Evolutionary conservation across 2,888 invertebrate genomes (phyloP).

Genomic region (Aphelenchoides bicaudatus): DNA sequence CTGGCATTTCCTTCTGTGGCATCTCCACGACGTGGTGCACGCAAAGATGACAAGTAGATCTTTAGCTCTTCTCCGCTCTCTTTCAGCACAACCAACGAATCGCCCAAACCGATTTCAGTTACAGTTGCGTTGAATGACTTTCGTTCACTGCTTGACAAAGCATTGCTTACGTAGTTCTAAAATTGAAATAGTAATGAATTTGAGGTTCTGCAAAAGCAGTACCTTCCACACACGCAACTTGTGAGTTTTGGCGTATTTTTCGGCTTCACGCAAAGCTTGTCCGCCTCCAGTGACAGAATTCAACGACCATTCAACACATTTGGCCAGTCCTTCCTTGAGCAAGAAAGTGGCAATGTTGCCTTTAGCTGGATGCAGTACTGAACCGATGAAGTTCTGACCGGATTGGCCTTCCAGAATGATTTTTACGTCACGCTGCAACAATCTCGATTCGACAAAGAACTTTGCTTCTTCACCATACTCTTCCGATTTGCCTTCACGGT

Average conservation of each 20-base stretch:
- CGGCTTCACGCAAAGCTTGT: constrained; percentile 78
- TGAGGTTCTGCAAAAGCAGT: constrained; percentile 66
- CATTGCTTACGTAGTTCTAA: constrained; percentile 77
- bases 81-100: constrained; percentile 81
- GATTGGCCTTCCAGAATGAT: constrained; percentile 81
- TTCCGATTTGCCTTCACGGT: constrained; percentile 64
- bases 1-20: constrained; percentile 33
- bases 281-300: constrained; percentile 77
- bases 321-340: constrained; percentile 83
- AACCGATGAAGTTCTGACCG: constrained; percentile 88
- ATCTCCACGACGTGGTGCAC: constrained; percentile 71
- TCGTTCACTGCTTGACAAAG: constrained; percentile 35
- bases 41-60: constrained; percentile 88
- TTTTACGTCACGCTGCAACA: constrained; percentile 85
- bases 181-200: constrained; percentile 80
- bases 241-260: constrained; percentile 66
- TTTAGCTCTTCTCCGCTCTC: constrained; percentile 77
- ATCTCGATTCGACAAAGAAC: constrained; percentile 83
- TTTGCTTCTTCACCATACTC: constrained; percentile 82
- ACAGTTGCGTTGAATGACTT: constrained; percentile 48
- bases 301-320: constrained; percentile 89
- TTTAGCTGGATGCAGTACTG: constrained; percentile 80
- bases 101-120: constrained; percentile 87
- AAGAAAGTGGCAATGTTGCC: constrained; percentile 88
- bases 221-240: background rate